Conservation (phyloP, 2,797 vertebrate species). For the Peromyscus aztecus region DNA sequence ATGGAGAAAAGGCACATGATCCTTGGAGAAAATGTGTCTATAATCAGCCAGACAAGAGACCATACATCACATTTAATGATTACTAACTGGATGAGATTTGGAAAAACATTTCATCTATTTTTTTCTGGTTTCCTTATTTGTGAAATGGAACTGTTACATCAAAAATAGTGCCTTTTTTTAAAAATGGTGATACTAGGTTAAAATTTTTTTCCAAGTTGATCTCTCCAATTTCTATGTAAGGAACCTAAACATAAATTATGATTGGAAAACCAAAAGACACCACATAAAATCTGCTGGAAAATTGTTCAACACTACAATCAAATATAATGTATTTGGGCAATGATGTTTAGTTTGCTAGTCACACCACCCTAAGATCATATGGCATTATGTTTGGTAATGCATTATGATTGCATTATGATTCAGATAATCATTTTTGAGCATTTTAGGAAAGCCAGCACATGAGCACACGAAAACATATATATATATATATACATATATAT, state of each 20-base stretch:
- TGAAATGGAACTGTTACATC: neutral
- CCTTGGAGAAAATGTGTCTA: neutral
- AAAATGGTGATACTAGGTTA: conserved; percentile 18
- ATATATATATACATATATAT: too few species aligned
- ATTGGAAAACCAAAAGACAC: conserved; percentile 5
- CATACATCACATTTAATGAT: neutral
- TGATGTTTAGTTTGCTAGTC: conserved; percentile 27
- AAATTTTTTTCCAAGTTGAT: conserved; percentile 4
- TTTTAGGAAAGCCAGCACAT: neutral
- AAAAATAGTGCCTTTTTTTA: neutral
- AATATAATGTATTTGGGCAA: neutral
- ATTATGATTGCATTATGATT: neutral
- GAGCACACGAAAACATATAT: neutral
- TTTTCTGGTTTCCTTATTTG: neutral
- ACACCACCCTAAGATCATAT: neutral
- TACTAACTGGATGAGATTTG: conserved; percentile 9
- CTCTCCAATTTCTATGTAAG: conserved; percentile 2
- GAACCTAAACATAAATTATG: conserved; percentile 43
- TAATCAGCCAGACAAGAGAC: neutral
- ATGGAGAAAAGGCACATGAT: conserved; percentile 4
- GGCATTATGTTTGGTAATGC: neutral
- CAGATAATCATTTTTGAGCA: neutral
- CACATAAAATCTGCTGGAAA: conserved; percentile 23
- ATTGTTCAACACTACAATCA: neutral
- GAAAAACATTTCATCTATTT: neutral